Base-by-base conservation (phyloP, 2,797 vertebrate genomes). In the Platyrinchus mystaceus region DNA sequence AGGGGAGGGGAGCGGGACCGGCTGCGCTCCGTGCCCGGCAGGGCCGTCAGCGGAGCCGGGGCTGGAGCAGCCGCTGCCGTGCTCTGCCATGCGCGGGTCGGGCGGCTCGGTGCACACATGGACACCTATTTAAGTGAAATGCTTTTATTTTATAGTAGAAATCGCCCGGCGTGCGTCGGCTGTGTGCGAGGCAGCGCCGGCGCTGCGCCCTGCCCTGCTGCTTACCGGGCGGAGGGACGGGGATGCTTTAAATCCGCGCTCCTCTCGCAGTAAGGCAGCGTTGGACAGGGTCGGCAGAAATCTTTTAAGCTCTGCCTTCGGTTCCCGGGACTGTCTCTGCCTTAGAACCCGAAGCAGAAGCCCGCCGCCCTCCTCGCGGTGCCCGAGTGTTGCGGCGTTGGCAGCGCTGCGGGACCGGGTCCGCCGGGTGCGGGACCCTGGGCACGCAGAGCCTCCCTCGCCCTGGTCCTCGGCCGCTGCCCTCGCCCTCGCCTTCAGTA, bases 301-400 rank as follows among this genome's bases (percentile, higher is more conserved):
- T 12, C 49, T 34, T 30, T 23, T 14, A 6, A 52, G 20, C 21
- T 19, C 22, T 2, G 0, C 13, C 27, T 8, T 20, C 6, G 7
- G 28, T 43, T 52, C n/a, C 27, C 7, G 24, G 26, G 17, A 5
- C 37, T 24, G 44, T 8, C 14, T 30, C 13, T 66, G 60, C 32
- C 32, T 10, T 36, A 20, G 24, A 60, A 20, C 3, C 32, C 18
- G 3, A 5, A 41, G 19, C 23, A 30, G 68, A 37, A 58, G 8
- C 5, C 34, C 36, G 0, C 7, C 20, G 34, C 12, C 10, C 2
- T 19, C 13, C 30, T 53, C 9, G 7, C n/a, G 18, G 30, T 28
- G 36, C 22, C 55, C 10, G 41, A 6, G 39, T 32, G 22, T 2
- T 34, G 14, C 7, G 39, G 68, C 24, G 12, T n/a, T n/a, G 37